These are phyloP conservation scores for Pseudomugil tenellus DNA, from an alignment of 2,797 vertebrate species.

Conservation along the genomic window DNA sequence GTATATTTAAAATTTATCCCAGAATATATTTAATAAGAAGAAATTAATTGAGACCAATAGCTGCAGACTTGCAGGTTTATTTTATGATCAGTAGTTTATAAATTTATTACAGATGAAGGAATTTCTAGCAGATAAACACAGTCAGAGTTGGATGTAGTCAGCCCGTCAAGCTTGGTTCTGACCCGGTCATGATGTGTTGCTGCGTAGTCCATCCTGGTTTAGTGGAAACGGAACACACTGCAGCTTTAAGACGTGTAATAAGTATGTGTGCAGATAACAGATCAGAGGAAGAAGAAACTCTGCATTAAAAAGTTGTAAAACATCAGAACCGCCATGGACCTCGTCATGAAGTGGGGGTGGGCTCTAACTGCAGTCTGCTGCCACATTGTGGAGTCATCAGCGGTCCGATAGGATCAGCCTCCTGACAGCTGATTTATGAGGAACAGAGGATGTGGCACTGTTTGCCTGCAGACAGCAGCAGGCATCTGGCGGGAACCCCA, in stretches of 20 bases:
- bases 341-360: conserved; percentile 23
- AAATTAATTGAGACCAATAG: too few relatives aligned
- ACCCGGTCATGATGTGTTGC: too few relatives aligned
- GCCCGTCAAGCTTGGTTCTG: too few relatives aligned
- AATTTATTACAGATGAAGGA: too few relatives aligned
- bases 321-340: conserved; percentile 29
- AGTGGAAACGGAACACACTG: too few relatives aligned
- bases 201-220: too few relatives aligned
- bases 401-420: conserved; percentile 49
- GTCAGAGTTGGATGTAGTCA: too few relatives aligned
- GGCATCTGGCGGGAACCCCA: conserved; percentile 14
- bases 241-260: background rate
- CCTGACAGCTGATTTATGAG: conserved; percentile 45
- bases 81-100: too few relatives aligned
- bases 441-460: conserved; percentile 46
- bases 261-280: conserved; percentile 24
- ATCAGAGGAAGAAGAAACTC: conserved; percentile 11
- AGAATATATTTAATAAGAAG: too few relatives aligned
- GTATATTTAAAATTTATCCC: too few relatives aligned
- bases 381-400: conserved; percentile 15
- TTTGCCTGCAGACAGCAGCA: conserved; percentile 49
- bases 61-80: too few relatives aligned
- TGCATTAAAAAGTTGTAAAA: conserved; percentile 40
- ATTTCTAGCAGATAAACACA: too few relatives aligned
- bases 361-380: conserved; percentile 41